These are phyloP conservation scores for Nansenia antarctica DNA, from an alignment of 2,113 vertebrate genomes.

Conservation along the genomic window DNA sequence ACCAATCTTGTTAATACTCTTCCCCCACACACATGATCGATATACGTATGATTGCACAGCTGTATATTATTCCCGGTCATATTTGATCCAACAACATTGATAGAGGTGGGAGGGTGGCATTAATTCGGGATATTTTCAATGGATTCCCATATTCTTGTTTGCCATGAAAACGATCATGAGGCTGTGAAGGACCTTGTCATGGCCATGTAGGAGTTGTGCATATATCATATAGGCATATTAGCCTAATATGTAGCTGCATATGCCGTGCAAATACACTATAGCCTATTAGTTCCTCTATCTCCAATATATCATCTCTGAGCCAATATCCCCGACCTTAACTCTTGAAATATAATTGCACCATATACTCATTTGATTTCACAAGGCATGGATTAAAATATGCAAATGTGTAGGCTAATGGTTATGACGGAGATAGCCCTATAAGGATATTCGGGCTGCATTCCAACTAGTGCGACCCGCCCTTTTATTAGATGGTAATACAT, in stretches of 20 bases:
- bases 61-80: not conserved
- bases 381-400: constrained; percentile 58
- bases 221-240: too few species aligned
- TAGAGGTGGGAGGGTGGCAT: not conserved
- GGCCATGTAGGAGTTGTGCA: constrained; percentile 54
- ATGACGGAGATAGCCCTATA: constrained; percentile 1
- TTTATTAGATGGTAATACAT: constrained; percentile 55
- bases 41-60: not conserved
- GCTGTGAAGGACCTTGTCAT: not conserved
- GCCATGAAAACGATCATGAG: too few species aligned
- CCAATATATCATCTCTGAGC: constrained; percentile 59
- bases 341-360: constrained; percentile 57
- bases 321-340: constrained; percentile 48
- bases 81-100: not conserved
- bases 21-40: not conserved
- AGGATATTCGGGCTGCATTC: constrained; percentile 34
- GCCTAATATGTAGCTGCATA: too few species aligned
- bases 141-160: not conserved
- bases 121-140: not conserved
- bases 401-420: constrained; percentile 41
- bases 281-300: constrained; percentile 60
- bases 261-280: constrained; percentile 60
- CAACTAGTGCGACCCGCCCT: not conserved
- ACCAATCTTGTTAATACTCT: not conserved
- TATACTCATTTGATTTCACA: constrained; percentile 57